Evolutionary conservation across 2,797 vertebrate genomes (phyloP).

Genomic region (Darevskia nairensis): DNA sequence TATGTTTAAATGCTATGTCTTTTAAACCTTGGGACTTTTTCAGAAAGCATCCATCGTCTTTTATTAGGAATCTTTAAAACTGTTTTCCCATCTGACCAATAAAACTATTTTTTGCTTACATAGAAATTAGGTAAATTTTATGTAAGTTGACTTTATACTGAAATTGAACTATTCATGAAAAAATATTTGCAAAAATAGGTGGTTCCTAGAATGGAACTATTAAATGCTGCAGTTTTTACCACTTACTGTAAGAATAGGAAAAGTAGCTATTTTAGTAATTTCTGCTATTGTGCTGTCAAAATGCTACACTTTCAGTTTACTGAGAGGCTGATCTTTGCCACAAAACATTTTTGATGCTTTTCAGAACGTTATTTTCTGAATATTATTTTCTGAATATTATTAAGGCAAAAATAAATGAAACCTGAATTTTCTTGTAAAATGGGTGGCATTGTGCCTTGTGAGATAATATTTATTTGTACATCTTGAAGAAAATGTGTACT

Average conservation of each 20-base stretch:
- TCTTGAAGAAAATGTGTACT: neutral
- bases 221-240: neutral
- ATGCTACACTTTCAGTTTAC: neutral
- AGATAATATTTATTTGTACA: neutral
- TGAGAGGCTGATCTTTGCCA: neutral
- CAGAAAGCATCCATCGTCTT: neutral
- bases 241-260: neutral
- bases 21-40: neutral
- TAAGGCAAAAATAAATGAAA: neutral
- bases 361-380: neutral
- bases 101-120: neutral
- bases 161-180: too few relatives aligned
- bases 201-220: neutral
- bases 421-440: neutral
- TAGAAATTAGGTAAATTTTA: neutral
- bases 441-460: neutral
- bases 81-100: neutral
- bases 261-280: neutral
- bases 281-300: neutral
- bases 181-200: neutral
- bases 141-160: neutral
- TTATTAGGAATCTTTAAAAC: neutral
- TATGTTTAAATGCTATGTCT: neutral
- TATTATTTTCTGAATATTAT: too few relatives aligned
- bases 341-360: neutral